Evolutionary conservation across 2,113 vertebrate genomes (phyloP).

Genomic region (Microtus richardsoni): DNA sequence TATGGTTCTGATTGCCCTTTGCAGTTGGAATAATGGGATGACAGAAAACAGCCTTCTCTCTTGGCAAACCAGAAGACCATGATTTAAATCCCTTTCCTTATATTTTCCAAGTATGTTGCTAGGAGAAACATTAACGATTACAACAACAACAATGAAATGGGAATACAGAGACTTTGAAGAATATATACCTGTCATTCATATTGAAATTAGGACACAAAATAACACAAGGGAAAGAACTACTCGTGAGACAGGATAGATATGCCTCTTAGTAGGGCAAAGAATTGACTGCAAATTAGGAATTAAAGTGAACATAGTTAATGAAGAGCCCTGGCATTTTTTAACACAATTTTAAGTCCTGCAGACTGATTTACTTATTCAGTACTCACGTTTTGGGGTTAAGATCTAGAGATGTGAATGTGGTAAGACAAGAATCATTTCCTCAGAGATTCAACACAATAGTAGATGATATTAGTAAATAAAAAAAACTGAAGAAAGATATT

Average conservation of each 20-base stretch:
- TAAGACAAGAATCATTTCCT: not conserved
- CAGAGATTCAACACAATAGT: not conserved
- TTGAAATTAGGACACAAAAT: not conserved
- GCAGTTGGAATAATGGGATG: not conserved
- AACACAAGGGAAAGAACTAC: not conserved
- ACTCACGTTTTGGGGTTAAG: not conserved
- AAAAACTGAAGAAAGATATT: not conserved
- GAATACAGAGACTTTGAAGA: not conserved
- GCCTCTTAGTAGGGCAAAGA: not conserved
- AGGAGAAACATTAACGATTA: not conserved
- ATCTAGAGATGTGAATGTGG: not conserved
- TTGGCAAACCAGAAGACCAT: not conserved
- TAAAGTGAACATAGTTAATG: not conserved
- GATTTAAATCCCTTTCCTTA: not conserved
- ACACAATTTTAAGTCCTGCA: not conserved
- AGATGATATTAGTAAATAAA: not conserved
- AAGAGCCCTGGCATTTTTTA: not conserved
- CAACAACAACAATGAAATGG: not conserved
- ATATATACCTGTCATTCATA: not conserved
- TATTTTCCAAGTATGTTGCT: not conserved
- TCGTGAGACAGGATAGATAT: not conserved
- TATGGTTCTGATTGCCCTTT: not conserved
- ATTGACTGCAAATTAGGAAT: not conserved
- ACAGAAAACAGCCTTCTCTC: not conserved
- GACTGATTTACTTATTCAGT: not conserved